Evolutionary conservation across 2,113 vertebrate genomes (phyloP).

Genomic region (Peromyscus leucopus): DNA sequence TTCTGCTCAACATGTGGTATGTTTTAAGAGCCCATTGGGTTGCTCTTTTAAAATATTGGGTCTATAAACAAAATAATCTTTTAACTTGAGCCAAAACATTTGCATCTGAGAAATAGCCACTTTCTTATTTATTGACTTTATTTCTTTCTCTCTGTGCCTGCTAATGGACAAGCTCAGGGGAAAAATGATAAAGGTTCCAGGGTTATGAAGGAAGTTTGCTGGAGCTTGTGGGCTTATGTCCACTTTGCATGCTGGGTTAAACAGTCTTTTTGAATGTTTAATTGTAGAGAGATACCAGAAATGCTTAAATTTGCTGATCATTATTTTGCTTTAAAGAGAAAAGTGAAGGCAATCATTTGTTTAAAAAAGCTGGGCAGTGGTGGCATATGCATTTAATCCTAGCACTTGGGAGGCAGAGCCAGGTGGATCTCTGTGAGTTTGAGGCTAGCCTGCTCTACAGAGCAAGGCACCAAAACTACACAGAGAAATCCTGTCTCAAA

Average conservation of each 20-base stretch:
- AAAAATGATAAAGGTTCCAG: background rate
- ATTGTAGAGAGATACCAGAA: conserved; percentile 16
- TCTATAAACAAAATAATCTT: conserved; percentile 70
- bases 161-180: background rate
- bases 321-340: conserved; percentile 25
- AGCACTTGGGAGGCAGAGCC: too few relatives aligned
- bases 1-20: conserved; percentile 62
- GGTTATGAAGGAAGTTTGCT: background rate
- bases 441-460: too few relatives aligned
- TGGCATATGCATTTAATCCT: too few relatives aligned
- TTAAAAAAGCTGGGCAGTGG: too few relatives aligned
- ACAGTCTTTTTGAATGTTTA: background rate
- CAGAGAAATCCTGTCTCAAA: too few relatives aligned
- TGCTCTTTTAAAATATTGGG: conserved; percentile 68
- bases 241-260: background rate
- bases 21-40: conserved; percentile 73
- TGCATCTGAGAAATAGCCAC: conserved; percentile 69
- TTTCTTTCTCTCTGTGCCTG: background rate
- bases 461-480: too few relatives aligned
- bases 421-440: too few relatives aligned
- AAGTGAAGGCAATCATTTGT: background rate
- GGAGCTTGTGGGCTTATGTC: background rate
- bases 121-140: conserved; percentile 62
- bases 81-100: conserved; percentile 73
- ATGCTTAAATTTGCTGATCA: conserved; percentile 49